phyloP scores from a whole-genome alignment of 2,888 invertebrate species.

The Catocala nupta region DNA sequence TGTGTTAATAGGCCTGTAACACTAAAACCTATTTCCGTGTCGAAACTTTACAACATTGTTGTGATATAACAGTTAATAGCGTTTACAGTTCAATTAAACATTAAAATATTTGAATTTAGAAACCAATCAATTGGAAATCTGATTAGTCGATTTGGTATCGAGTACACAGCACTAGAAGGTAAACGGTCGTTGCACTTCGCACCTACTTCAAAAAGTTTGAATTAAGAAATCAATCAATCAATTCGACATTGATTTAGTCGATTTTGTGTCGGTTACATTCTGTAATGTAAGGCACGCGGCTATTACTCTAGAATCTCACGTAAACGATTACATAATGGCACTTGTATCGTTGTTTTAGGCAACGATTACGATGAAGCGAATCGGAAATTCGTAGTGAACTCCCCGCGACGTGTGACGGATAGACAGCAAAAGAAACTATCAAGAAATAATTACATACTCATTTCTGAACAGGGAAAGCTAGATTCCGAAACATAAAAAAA shows the following conservation, averaged over 20 bases:
- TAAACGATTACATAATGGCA: slow-evolving; percentile 34
- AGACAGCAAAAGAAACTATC: slow-evolving; percentile 26
- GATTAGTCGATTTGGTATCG: slow-evolving; percentile 39
- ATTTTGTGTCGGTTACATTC: slow-evolving; percentile 33
- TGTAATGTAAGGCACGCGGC: slow-evolving; percentile 10
- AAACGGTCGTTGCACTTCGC: background rate
- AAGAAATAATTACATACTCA: background rate
- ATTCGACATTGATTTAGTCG: slow-evolving; percentile 34
- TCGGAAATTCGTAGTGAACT: slow-evolving; percentile 47
- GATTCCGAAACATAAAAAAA: background rate
- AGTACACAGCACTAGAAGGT: slow-evolving; percentile 19
- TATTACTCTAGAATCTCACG: slow-evolving; percentile 25
- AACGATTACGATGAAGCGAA: slow-evolving; percentile 50
- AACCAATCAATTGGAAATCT: slow-evolving; percentile 34
- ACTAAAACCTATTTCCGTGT: slow-evolving; percentile 19
- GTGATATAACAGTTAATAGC: slow-evolving; percentile 11
- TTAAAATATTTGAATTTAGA: slow-evolving; percentile 29
- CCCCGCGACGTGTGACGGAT: slow-evolving; percentile 36
- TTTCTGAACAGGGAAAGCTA: background rate
- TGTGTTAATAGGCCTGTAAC: slow-evolving; percentile 23
- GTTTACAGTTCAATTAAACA: slow-evolving; percentile 6
- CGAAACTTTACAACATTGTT: slow-evolving; percentile 11
- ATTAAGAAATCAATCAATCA: slow-evolving; percentile 36
- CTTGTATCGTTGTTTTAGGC: slow-evolving; percentile 48
- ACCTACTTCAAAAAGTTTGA: slow-evolving; percentile 1